Conservation (phyloP, 2,888 invertebrate genomes). For the Melipona beecheii region DNA sequence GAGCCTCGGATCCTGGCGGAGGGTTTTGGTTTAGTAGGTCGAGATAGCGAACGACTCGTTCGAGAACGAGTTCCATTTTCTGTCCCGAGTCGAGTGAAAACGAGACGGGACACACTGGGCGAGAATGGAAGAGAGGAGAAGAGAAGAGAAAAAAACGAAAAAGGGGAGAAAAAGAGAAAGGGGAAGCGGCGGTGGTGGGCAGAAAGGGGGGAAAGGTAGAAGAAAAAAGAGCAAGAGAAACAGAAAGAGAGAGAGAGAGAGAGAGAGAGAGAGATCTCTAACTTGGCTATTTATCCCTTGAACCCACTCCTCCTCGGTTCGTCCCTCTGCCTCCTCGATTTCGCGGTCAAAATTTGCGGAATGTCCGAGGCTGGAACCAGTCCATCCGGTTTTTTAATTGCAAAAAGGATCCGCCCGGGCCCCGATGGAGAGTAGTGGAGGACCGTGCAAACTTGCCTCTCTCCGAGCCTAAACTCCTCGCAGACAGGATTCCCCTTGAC, state of each 20-base stretch:
- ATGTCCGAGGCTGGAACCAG: conserved; percentile 82
- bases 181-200: no score
- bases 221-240: background rate
- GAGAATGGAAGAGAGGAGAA: background rate
- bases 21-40: conserved; percentile 47
- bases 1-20: conserved; percentile 10
- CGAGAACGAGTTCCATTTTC: conserved; percentile 70
- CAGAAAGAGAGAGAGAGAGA: conserved; percentile 19
- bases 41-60: conserved; percentile 52
- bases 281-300: conserved; percentile 75
- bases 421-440: conserved; percentile 21
- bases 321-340: conserved; percentile 76
- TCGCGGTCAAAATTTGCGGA: conserved; percentile 83
- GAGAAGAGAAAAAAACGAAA: background rate
- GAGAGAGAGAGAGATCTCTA: conserved; percentile 53
- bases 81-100: conserved; percentile 49
- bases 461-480: conserved; percentile 55
- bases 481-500: conserved; percentile 46
- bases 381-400: conserved; percentile 84
- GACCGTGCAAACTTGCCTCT: conserved; percentile 54
- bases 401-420: conserved; percentile 80
- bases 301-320: conserved; percentile 45
- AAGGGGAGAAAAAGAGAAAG: no score
- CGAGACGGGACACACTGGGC: background rate
- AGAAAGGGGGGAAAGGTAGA: background rate